Evolutionary conservation across 2,888 invertebrate genomes (phyloP).

Genomic region (Hypselothyrea guttata): DNA sequence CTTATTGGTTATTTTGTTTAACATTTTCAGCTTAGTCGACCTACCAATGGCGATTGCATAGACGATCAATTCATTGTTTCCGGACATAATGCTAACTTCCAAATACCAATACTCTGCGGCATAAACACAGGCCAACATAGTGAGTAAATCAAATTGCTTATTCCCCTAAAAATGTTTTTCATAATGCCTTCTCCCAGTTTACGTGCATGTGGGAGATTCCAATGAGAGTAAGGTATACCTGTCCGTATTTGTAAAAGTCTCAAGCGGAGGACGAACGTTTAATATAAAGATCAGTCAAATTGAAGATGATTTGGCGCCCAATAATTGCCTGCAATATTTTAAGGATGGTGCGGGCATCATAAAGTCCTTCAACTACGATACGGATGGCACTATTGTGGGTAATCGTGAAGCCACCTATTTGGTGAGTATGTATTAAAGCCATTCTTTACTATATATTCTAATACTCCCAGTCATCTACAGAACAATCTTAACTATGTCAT

Average conservation of each 20-base stretch:
- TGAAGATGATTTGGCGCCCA: constrained; percentile 83
- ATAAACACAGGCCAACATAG: constrained; percentile 90
- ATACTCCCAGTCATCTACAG: constrained; percentile 80
- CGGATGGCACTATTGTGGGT: constrained; percentile 84
- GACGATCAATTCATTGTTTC: constrained; percentile 88
- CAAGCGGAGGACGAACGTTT: constrained; percentile 84
- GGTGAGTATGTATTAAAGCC: constrained; percentile 81
- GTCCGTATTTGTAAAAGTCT: constrained; percentile 85
- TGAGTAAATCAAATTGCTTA: constrained; percentile 78
- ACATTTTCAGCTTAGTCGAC: constrained; percentile 85
- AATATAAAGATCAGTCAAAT: constrained; percentile 86
- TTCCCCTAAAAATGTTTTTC: not conserved
- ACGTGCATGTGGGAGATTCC: constrained; percentile 87
- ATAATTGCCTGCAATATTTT: constrained; percentile 87
- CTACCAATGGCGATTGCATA: constrained; percentile 87
- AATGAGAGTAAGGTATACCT: constrained; percentile 85
- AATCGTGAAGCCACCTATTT: constrained; percentile 85
- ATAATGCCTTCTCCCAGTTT: constrained; percentile 84
- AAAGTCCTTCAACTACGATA: constrained; percentile 88
- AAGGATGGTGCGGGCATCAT: constrained; percentile 85
- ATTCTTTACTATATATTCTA: not conserved
- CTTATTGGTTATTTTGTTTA: not conserved
- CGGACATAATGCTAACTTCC: constrained; percentile 87
- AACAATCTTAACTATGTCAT: constrained; percentile 91
- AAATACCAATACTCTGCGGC: constrained; percentile 89